A percentile compares a stretch with the other conserved stretches of the same genome.
Conservation (phyloP, 2,113 vertebrate genomes). For the Electrona antarctica region DNA sequence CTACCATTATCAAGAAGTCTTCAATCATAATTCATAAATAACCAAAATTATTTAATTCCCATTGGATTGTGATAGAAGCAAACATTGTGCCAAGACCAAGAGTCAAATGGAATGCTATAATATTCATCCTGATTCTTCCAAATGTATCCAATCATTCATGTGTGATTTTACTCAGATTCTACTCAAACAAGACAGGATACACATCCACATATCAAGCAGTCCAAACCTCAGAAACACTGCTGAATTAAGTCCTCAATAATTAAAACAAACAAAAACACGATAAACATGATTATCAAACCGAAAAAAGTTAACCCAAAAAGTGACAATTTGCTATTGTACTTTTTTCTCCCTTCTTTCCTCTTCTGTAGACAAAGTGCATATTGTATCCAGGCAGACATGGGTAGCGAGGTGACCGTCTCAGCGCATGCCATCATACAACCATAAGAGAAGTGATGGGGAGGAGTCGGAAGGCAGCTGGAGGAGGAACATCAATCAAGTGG, state of each 20-base stretch:
- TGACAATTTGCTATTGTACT: constrained; percentile 22
- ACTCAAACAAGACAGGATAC: constrained; percentile 45
- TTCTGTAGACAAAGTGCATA: constrained; percentile 62
- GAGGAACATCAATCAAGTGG: constrained; percentile 43
- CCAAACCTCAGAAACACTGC: constrained; percentile 25
- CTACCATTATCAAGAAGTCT: constrained; percentile 10
- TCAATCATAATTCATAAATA: constrained; percentile 36
- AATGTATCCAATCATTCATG: constrained; percentile 34
- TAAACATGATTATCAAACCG: constrained; percentile 45
- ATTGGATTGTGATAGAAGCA: constrained; percentile 36
- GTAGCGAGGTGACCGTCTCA: constrained; percentile 26
- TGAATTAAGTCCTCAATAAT: constrained; percentile 5
- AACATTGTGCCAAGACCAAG: constrained; percentile 23
- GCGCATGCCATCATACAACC: constrained; percentile 40
- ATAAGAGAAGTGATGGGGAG: background rate
- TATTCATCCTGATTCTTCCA: constrained; percentile 8
- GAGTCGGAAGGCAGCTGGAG: constrained; percentile 39
- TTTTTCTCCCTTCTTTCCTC: background rate
- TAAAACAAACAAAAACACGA: constrained; percentile 38
- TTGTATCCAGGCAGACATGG: constrained; percentile 33
- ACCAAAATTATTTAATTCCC: constrained; percentile 49
- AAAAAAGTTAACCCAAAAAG: constrained; percentile 35
- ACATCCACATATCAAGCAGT: constrained; percentile 44
- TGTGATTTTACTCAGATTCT: constrained; percentile 42
- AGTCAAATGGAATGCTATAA: background rate